phyloP scores from a whole-genome alignment of 2,888 invertebrate genomes.

The Coenonympha arcania region DNA sequence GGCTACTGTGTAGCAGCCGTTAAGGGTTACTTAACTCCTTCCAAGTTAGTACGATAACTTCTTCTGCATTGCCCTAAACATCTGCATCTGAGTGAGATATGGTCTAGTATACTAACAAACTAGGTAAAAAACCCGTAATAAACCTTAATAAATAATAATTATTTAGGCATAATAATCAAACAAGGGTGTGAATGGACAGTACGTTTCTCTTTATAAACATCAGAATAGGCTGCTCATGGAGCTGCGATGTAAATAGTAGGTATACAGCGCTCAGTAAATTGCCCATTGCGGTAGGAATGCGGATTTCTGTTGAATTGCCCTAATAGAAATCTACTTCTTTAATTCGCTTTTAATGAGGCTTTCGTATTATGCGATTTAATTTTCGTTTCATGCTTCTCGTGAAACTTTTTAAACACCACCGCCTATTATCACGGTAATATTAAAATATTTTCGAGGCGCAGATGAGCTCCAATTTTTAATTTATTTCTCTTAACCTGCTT shows the following conservation, averaged over 20 bases:
- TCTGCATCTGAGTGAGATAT: too few relatives aligned
- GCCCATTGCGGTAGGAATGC: conserved; percentile 57
- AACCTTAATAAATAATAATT: too few relatives aligned
- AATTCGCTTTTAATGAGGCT: conserved; percentile 47
- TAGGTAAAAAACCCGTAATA: too few relatives aligned
- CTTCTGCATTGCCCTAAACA: too few relatives aligned
- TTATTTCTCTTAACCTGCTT: neutral
- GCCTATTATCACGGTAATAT: neutral
- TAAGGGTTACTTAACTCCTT: too few relatives aligned
- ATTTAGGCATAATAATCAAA: conserved; percentile 28
- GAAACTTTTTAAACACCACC: neutral
- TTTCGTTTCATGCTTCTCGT: conserved; percentile 28
- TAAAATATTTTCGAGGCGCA: neutral
- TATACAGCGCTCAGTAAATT: conserved; percentile 59
- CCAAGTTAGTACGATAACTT: too few relatives aligned
- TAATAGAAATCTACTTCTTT: conserved; percentile 61
- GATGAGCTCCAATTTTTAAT: neutral
- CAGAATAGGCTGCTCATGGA: conserved; percentile 48
- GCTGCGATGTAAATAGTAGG: too few relatives aligned
- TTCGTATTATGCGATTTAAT: conserved; percentile 39
- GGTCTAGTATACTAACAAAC: neutral
- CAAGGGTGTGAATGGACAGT: conserved; percentile 18
- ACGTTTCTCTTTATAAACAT: conserved; percentile 67
- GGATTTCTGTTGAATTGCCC: conserved; percentile 61
- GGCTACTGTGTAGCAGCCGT: too few relatives aligned